Conservation (phyloP, 2,888 invertebrate genomes). For the Drosophila affinis region DNA sequence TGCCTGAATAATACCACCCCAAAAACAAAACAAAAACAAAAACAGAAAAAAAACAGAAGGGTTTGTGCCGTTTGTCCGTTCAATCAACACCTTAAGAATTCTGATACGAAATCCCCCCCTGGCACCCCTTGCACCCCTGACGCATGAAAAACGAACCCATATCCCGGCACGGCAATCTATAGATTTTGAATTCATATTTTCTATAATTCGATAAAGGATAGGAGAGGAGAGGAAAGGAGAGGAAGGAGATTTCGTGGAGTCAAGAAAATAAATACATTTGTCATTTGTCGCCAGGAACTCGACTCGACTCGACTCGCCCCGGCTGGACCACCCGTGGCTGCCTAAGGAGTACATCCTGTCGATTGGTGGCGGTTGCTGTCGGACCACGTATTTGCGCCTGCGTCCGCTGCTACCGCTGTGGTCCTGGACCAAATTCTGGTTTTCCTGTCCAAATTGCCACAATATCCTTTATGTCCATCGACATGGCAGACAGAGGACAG, state of each 20-base stretch:
- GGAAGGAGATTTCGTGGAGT: conserved; percentile 1
- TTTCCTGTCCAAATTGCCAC: conserved; percentile 76
- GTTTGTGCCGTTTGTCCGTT: not conserved
- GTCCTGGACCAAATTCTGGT: conserved; percentile 68
- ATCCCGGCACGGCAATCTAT: not conserved
- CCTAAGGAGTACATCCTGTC: conserved; percentile 76
- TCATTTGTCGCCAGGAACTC: conserved; percentile 74
- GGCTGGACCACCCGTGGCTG: conserved; percentile 79
- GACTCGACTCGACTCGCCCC: conserved; percentile 11
- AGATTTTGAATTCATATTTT: conserved; percentile 33
- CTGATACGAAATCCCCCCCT: no score
- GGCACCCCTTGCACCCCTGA: no score
- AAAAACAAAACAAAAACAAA: no score
- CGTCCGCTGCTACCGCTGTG: conserved; percentile 44
- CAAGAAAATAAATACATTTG: conserved; percentile 80
- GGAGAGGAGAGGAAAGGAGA: no score
- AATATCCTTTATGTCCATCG: conserved; percentile 77
- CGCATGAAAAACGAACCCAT: not conserved
- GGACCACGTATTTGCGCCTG: conserved; percentile 30
- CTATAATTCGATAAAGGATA: conserved; percentile 5
- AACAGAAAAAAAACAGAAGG: conserved; percentile 5
- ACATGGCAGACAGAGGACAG: conserved; percentile 48
- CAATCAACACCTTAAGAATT: not conserved
- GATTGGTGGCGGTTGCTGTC: conserved; percentile 42
- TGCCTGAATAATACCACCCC: conserved; percentile 36